Evolutionary conservation across 2,113 vertebrate genomes (phyloP).

Genomic region (Nycticebus coucang): DNA sequence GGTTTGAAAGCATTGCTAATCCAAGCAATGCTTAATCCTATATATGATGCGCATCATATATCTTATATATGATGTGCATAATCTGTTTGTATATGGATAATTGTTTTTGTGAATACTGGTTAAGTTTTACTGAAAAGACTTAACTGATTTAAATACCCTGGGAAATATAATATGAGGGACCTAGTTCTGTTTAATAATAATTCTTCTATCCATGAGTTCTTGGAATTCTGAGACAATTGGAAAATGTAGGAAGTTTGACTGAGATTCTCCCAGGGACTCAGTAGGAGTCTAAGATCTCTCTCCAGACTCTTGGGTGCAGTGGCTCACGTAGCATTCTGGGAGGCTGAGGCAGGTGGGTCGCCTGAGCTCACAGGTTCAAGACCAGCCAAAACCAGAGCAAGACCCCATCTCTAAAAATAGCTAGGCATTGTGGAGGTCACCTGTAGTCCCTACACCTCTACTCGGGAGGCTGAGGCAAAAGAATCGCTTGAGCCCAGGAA

Average conservation of each 20-base stretch:
- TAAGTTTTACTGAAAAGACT: background rate
- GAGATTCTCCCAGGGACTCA: too few relatives aligned
- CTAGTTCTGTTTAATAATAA: background rate
- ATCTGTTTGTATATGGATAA: background rate
- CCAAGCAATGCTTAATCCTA: background rate
- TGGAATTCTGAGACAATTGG: background rate
- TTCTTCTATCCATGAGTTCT: background rate
- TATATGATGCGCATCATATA: background rate
- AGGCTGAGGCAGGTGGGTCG: too few relatives aligned
- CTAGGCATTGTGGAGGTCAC: too few relatives aligned
- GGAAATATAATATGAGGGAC: background rate
- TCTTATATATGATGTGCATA: background rate
- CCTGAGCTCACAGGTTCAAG: too few relatives aligned
- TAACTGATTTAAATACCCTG: background rate
- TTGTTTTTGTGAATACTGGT: slow-evolving; percentile 6
- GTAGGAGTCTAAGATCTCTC: too few relatives aligned
- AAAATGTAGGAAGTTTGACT: background rate
- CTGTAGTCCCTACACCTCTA: too few relatives aligned
- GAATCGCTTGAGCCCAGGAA: too few relatives aligned
- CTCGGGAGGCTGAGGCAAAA: too few relatives aligned
- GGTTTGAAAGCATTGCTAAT: background rate
- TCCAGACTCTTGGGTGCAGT: too few relatives aligned
- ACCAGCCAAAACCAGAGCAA: too few relatives aligned
- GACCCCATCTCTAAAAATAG: too few relatives aligned
- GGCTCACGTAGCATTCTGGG: too few relatives aligned